phyloP scores from a whole-genome alignment of 2,888 invertebrate genomes.

The Uloborus plumipes region DNA sequence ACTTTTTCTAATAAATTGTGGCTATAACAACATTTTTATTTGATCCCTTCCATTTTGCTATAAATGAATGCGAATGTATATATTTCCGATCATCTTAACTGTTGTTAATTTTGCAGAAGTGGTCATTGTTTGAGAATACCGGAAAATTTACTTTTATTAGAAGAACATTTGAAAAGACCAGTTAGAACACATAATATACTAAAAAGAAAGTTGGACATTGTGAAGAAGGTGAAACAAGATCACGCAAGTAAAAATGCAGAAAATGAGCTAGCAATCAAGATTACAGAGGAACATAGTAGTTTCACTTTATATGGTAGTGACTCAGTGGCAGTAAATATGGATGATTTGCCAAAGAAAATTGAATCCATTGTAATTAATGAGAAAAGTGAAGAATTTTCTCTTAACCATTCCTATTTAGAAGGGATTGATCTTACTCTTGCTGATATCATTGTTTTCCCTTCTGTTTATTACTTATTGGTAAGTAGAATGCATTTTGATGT shows the following conservation, averaged over 20 bases:
- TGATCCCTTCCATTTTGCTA: too few species aligned
- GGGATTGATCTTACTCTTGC: slow-evolving; percentile 86
- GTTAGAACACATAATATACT: slow-evolving; percentile 87
- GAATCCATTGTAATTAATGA: slow-evolving; percentile 45
- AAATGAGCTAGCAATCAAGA: too few species aligned
- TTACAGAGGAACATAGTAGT: neutral
- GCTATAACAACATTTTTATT: too few species aligned
- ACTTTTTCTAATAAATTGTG: too few species aligned
- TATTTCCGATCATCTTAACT: neutral
- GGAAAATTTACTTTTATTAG: slow-evolving; percentile 81
- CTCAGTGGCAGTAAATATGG: neutral
- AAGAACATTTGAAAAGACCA: slow-evolving; percentile 86
- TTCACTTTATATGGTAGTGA: slow-evolving; percentile 35
- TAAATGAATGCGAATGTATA: neutral
- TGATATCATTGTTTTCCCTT: slow-evolving; percentile 84
- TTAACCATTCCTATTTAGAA: slow-evolving; percentile 83
- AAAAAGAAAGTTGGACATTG: slow-evolving; percentile 78
- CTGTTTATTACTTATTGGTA: slow-evolving; percentile 74
- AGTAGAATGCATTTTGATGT: slow-evolving; percentile 47
- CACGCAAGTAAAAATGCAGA: neutral
- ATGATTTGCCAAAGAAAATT: slow-evolving; percentile 19
- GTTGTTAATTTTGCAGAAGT: neutral
- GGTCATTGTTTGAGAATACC: slow-evolving; percentile 74
- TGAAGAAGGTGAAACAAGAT: slow-evolving; percentile 61
- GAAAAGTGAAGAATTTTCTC: slow-evolving; percentile 61